A percentile compares a stretch with the other conserved stretches of the same genome.
phyloP scores from a whole-genome alignment of 2,797 vertebrate genomes.

The Chromobotia macracanthus region DNA sequence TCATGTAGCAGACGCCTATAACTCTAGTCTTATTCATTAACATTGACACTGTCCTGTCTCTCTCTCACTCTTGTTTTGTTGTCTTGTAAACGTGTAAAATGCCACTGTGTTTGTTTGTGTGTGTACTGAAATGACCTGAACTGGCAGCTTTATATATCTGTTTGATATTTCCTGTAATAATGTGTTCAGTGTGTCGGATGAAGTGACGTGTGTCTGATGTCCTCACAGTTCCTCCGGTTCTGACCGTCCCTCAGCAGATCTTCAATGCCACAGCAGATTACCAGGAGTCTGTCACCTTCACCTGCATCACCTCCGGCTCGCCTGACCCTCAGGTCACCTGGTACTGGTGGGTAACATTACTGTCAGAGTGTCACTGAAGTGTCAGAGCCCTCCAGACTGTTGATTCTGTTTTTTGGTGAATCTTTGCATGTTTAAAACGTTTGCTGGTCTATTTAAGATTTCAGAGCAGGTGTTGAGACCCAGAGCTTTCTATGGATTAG shows the following conservation, averaged over 20 bases:
- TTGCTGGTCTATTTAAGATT: no score
- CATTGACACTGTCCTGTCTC: no score
- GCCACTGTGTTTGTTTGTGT: no score
- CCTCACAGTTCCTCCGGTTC: slow-evolving; percentile 85
- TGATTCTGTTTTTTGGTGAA: neutral
- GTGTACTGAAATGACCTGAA: no score
- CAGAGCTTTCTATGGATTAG: no score
- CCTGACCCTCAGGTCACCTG: slow-evolving; percentile 89
- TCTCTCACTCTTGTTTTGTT: neutral
- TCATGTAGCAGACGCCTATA: slow-evolving; percentile 56
- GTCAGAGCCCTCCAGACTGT: no score
- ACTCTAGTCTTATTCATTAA: neutral
- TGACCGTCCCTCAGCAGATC: slow-evolving; percentile 84
- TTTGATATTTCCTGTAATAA: no score
- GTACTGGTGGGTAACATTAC: slow-evolving; percentile 81
- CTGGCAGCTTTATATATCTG: no score
- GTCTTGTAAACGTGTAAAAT: neutral
- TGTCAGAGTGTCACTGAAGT: neutral
- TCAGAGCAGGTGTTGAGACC: no score
- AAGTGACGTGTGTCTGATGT: slow-evolving; percentile 8
- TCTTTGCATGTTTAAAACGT: no score
- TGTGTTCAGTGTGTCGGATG: no score
- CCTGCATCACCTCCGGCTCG: slow-evolving; percentile 87
- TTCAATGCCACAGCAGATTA: slow-evolving; percentile 95
- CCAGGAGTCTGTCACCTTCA: slow-evolving; percentile 87